Base-by-base conservation (phyloP, 92 coral and sea anemone species). In the Porites evermanni region DNA sequence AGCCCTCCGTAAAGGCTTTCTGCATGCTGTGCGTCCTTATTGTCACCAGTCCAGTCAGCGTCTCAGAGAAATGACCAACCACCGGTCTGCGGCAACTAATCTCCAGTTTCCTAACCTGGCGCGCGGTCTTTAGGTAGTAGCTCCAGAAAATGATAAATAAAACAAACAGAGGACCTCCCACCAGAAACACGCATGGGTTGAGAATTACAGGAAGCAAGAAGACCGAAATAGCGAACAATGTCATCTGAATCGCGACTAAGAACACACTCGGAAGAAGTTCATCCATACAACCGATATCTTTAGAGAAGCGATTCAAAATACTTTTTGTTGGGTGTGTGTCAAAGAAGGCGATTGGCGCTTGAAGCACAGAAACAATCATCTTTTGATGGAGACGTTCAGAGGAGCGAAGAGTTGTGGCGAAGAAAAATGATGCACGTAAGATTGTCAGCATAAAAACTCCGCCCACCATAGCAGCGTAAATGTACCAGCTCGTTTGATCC, bases 251-350 rank as follows among this genome's bases (percentile, higher is more conserved):
- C 19, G 98, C 88, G 59, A 86, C 94, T 21, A 94, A 74, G 93
- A 94, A 92, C n/a, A 90, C 91, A 16, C 91, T 92, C 13, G 98
- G 95, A 1, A 94, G 89, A 21, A 94, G 58, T 78, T 94, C 98
- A 53, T 92, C 95, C 91, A 90, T 89, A 53, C 96, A 76, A 8
- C 92, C 89, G 17, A 94, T 82, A 79, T 92, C 98, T 86, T 93
- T 93, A 1, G 98, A 92, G 71, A 92, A 86, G 60, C 94, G 91
- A 58, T 88, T 78, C 19, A 94, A 87, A 65, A 92, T 86, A 13
- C 85, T 79, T 14, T 72, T 32, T 24, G 63, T 29, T 21, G 95
- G 83, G 75, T 89, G 88, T 9, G 79, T 79, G 65, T 88, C 87
- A 64, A 90, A 94, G 76, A 84, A 91, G 50, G 84, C 82, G 20